Percentiles rank a stretch among this genome's conserved stretches.
phyloP scores from a whole-genome alignment of 2,797 vertebrate genomes.

The Trachops cirrhosus region DNA sequence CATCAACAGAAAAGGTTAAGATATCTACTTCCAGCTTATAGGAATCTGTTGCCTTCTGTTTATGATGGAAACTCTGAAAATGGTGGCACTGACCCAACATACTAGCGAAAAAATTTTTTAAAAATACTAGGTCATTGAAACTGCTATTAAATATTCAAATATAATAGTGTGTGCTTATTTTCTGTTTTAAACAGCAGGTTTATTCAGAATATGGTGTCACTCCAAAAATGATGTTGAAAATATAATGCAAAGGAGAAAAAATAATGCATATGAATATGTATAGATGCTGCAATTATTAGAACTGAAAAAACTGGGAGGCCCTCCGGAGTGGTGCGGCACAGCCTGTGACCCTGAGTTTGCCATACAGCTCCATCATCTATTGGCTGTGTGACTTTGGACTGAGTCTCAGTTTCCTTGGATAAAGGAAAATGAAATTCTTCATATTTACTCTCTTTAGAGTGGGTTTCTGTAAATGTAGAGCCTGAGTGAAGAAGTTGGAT shows the following conservation, averaged over 20 bases:
- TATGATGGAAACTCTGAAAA: not conserved
- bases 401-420: not conserved
- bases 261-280: not conserved
- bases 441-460: not conserved
- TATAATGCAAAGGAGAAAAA: not conserved
- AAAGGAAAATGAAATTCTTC: not conserved
- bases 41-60: not conserved
- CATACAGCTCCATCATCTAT: not conserved
- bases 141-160: not conserved
- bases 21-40: not conserved
- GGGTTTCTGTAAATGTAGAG: not conserved
- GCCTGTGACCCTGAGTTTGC: not conserved
- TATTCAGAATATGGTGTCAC: not conserved
- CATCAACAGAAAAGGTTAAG: constrained; percentile 16
- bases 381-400: not conserved
- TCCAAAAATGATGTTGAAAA: not conserved
- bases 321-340: not conserved
- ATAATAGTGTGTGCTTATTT: not conserved
- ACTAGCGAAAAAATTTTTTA: not conserved
- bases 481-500: not conserved
- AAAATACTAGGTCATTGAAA: not conserved
- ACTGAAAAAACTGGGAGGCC: not conserved
- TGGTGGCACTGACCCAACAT: not conserved
- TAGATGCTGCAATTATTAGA: not conserved
- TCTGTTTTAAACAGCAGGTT: not conserved